These are phyloP conservation scores for Hypomecis punctinalis DNA, from an alignment of 2,888 invertebrate genomes.

Conservation along the genomic window DNA sequence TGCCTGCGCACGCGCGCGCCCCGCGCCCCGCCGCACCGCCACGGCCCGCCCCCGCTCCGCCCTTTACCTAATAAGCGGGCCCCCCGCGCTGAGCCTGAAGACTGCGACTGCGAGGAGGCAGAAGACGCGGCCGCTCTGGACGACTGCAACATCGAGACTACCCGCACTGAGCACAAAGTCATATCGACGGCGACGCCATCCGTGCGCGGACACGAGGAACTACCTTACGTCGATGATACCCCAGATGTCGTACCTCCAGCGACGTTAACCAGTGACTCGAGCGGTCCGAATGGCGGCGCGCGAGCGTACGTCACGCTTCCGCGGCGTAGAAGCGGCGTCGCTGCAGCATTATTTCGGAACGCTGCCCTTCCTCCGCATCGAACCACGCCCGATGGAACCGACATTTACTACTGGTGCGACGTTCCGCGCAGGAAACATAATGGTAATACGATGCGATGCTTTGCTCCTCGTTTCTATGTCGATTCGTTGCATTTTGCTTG, in stretches of 20 bases:
- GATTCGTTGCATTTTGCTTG: too few species aligned
- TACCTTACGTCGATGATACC: conserved; percentile 77
- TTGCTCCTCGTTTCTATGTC: too few species aligned
- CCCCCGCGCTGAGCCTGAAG: conserved; percentile 57
- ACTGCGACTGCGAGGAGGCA: conserved; percentile 46
- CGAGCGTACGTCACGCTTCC: conserved; percentile 84
- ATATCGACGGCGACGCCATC: conserved; percentile 67
- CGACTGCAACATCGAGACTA: conserved; percentile 48
- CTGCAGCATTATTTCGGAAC: conserved; percentile 62
- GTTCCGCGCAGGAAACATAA: conserved; percentile 84
- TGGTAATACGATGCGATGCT: conserved; percentile 67
- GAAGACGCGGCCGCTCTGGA: conserved; percentile 75
- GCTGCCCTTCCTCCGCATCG: conserved; percentile 88
- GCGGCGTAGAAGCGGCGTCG: conserved; percentile 62
- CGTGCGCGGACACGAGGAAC: conserved; percentile 89
- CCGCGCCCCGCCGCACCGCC: conserved; percentile 49
- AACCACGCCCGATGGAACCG: conserved; percentile 92
- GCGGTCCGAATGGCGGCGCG: conserved; percentile 52
- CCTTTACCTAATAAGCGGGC: conserved; percentile 49
- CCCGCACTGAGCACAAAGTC: conserved; percentile 29
- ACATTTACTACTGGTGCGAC: conserved; percentile 95
- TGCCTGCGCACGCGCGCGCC: conserved; percentile 71
- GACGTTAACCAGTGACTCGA: conserved; percentile 21
- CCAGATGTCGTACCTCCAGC: neutral
- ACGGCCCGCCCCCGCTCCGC: conserved; percentile 55